Percentiles rank a stretch among this genome's conserved stretches.
Conservation (phyloP, 2,888 invertebrate genomes). For the Cryptus viduatorius region DNA sequence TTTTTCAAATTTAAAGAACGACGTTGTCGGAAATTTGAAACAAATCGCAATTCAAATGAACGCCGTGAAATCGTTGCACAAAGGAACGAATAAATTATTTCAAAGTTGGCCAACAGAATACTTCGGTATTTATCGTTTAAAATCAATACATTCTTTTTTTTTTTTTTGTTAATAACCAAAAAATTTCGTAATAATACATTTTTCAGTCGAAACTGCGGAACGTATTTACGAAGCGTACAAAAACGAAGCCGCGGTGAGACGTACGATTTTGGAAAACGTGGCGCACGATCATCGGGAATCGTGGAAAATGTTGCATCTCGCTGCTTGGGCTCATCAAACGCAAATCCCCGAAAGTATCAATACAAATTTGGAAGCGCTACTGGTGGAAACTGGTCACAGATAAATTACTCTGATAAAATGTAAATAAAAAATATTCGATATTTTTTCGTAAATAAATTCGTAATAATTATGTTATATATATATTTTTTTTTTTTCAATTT, state of each 20-base stretch:
- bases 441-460: slow-evolving; percentile 35
- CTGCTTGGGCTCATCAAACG: slow-evolving; percentile 85
- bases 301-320: slow-evolving; percentile 83
- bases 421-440: slow-evolving; percentile 27
- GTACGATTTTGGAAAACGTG: slow-evolving; percentile 81
- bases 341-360: slow-evolving; percentile 77
- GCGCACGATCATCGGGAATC: slow-evolving; percentile 82
- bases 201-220: slow-evolving; percentile 73
- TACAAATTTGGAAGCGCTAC: slow-evolving; percentile 77
- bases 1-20: slow-evolving; percentile 72
- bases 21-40: slow-evolving; percentile 74
- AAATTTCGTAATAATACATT: not conserved
- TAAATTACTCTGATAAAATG: slow-evolving; percentile 51
- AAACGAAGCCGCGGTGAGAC: slow-evolving; percentile 82
- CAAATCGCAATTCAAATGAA: slow-evolving; percentile 75
- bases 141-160: slow-evolving; percentile 20
- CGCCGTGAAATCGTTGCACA: slow-evolving; percentile 73
- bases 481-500: slow-evolving; percentile 12
- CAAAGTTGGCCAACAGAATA: slow-evolving; percentile 78
- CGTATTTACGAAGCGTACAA: slow-evolving; percentile 78
- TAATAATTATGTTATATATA: slow-evolving; percentile 43
- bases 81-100: slow-evolving; percentile 75
- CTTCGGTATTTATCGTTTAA: slow-evolving; percentile 76
- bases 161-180: not conserved
- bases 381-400: slow-evolving; percentile 80